Base-by-base conservation (phyloP, 2,113 vertebrate genomes). In the Alligator sinensis region DNA sequence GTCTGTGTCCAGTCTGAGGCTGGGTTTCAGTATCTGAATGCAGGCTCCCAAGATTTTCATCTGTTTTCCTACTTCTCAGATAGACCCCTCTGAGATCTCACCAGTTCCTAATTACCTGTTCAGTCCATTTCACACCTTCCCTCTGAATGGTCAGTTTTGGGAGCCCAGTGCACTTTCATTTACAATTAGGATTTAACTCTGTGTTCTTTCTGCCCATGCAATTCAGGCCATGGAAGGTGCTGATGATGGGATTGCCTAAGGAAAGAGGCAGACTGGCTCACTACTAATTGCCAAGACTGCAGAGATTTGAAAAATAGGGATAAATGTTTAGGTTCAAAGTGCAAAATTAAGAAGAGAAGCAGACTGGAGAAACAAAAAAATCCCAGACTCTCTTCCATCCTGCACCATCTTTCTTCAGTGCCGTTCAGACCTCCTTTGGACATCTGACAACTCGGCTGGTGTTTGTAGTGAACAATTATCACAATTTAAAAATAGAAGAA, bases 401-500 rank as follows among this genome's bases (percentile, higher is more conserved):
- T 94, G 64, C 58, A 92, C 61, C 14, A 60, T 34, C 64, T 95
- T 61, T 57, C 62, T 93, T 58, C 84, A 93, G 81, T 60, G 82
- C 82, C 84, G 85, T 76, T 91, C 91, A 92, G 77, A 90, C 96
- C 68, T 94, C 77, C 60, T 14, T 80, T 64, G 79, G 80, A 87
- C 95, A 96, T 88, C 89, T 95, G 94, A 81, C 94, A 96, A 88
- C 77, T 91, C 87, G 91, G 79, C 89, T 93, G 82, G 94, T 93
- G 96, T 96, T 90, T 93, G 94, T 95, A 95, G 87, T 96, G 93
- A 92, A 95, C 95, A 95, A 91, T 92, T 14, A 78, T 91, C 0
- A 0, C 54, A 83, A 93, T 94, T 87, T 47, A 74, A 80, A 84
- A 89, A 78, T 58, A 84, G 58, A 72, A 78, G 38, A 57, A 57